Conservation (phyloP, 2,113 vertebrate genomes). For the Ceuthmochares aereus region DNA sequence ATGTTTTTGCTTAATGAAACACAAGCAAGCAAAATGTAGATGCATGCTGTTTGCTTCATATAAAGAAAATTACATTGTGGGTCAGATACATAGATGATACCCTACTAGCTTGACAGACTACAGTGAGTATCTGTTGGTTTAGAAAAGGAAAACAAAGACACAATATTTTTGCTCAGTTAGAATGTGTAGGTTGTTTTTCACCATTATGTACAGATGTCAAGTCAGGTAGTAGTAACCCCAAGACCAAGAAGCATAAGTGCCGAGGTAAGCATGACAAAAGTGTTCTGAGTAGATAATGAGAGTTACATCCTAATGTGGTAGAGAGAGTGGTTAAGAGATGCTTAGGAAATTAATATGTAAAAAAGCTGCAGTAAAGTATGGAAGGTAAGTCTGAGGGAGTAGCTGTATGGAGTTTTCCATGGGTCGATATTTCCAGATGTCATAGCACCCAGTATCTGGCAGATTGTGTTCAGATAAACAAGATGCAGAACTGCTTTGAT, state of each 20-base stretch:
- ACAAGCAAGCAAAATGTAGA: not conserved
- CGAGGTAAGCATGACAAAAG: not conserved
- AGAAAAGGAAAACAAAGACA: not conserved
- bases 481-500: too few relatives aligned
- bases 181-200: not conserved
- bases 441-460: not conserved
- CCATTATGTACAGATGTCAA: not conserved
- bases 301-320: not conserved
- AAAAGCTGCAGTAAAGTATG: constrained; percentile 12
- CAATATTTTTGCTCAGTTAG: not conserved
- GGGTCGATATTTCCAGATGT: not conserved
- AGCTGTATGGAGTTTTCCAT: not conserved
- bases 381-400: not conserved
- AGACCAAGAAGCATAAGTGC: not conserved
- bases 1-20: not conserved
- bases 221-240: not conserved
- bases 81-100: not conserved
- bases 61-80: not conserved
- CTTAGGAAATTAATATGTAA: constrained; percentile 17
- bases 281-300: not conserved
- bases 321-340: not conserved
- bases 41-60: not conserved
- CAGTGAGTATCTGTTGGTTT: not conserved
- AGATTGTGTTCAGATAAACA: not conserved
- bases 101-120: not conserved